phyloP scores from a whole-genome alignment of 2,888 invertebrate genomes.

The Heteropelma amictum region DNA sequence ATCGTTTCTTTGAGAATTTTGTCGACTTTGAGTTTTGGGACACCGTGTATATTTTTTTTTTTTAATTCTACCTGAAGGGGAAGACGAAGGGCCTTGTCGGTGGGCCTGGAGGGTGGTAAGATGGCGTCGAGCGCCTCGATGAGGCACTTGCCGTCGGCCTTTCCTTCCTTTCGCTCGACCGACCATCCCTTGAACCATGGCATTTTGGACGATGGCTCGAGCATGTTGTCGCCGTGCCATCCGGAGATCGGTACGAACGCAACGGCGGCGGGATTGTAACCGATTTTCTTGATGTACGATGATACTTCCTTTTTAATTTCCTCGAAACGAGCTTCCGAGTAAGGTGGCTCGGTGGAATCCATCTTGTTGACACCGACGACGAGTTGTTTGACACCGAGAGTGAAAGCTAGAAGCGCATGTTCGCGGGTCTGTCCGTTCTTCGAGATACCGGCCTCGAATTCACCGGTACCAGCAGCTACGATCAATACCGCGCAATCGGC shows the following conservation, averaged over 20 bases:
- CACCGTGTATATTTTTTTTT: too few species aligned
- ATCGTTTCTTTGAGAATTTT: too few species aligned
- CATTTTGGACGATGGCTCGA: slow-evolving; percentile 97
- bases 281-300: slow-evolving; percentile 99
- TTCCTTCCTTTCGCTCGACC: slow-evolving; percentile 96
- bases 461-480: slow-evolving; percentile 99
- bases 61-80: slow-evolving; percentile 86
- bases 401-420: slow-evolving; percentile 98
- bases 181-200: slow-evolving; percentile 98
- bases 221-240: slow-evolving; percentile 99
- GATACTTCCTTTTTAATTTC: slow-evolving; percentile 99
- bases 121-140: slow-evolving; percentile 98
- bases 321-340: slow-evolving; percentile 96
- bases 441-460: slow-evolving; percentile 99
- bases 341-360: slow-evolving; percentile 99
- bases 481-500: slow-evolving; percentile 99
- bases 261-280: slow-evolving; percentile 98
- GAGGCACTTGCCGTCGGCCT: slow-evolving; percentile 95
- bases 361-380: slow-evolving; percentile 99
- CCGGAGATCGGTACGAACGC: slow-evolving; percentile 99
- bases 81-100: slow-evolving; percentile 98
- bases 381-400: slow-evolving; percentile 98
- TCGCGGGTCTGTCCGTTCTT: slow-evolving; percentile 99
- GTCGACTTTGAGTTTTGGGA: background rate
- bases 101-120: slow-evolving; percentile 95